phyloP scores from a whole-genome alignment of 2,113 vertebrate species.

The Oryzias woworae region DNA sequence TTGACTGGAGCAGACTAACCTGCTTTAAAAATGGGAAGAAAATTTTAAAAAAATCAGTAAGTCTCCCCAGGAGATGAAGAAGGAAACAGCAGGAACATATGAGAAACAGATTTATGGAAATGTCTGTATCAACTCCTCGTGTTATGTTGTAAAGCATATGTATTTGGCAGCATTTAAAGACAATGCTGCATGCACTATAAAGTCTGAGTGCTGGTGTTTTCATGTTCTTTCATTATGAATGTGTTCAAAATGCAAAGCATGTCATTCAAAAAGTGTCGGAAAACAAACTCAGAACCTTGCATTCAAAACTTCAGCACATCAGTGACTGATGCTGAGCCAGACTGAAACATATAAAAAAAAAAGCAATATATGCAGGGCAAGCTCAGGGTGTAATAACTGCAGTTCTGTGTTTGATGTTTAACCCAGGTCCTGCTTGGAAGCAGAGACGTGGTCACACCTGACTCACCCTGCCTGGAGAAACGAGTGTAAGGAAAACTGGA shows the following conservation, averaged over 20 bases:
- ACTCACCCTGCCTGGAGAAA: conserved; percentile 41
- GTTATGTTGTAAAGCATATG: no score
- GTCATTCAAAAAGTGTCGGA: conserved; percentile 12
- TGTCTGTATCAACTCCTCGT: no score
- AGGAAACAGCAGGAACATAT: not conserved
- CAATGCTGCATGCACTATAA: no score
- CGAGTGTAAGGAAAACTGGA: conserved; percentile 28
- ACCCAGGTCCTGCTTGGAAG: conserved; percentile 9
- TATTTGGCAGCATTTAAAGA: no score
- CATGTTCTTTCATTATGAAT: no score
- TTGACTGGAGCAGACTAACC: conserved; percentile 33
- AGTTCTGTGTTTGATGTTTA: conserved; percentile 29
- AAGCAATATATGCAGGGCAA: conserved; percentile 12
- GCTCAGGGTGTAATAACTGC: conserved; percentile 4
- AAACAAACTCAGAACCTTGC: not conserved
- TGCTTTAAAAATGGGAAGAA: conserved; percentile 24
- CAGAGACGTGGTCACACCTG: conserved; percentile 46
- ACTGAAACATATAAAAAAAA: conserved; percentile 17
- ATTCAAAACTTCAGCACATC: not conserved
- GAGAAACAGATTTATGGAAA: not conserved
- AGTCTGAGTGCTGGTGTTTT: no score
- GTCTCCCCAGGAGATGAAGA: not conserved
- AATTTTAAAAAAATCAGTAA: not conserved
- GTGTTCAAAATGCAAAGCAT: no score
- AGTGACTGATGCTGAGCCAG: conserved; percentile 3